Conservation (phyloP, 2,113 vertebrate genomes). For the Melanostigma gelatinosum region DNA sequence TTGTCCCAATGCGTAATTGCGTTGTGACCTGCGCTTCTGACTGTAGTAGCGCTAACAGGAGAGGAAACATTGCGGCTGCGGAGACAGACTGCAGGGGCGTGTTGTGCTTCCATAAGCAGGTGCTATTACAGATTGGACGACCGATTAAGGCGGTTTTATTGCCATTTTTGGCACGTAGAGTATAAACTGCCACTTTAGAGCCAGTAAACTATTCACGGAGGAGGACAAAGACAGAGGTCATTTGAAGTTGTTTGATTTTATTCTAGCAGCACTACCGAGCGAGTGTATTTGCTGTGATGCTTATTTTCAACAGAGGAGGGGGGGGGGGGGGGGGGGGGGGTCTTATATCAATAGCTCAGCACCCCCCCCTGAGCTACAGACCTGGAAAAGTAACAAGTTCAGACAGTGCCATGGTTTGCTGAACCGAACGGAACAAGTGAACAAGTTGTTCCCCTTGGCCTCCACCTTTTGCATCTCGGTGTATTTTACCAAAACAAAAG, state of each 20-base stretch:
- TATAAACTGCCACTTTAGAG: slow-evolving; percentile 72
- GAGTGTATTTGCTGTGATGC: slow-evolving; percentile 56
- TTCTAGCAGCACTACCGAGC: slow-evolving; percentile 4
- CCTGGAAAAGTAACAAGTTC: slow-evolving; percentile 71
- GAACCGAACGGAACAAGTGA: slow-evolving; percentile 74
- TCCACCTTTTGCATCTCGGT: slow-evolving; percentile 74
- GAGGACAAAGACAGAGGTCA: slow-evolving; percentile 56
- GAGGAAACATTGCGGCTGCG: slow-evolving; percentile 64
- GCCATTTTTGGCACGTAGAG: slow-evolving; percentile 78
- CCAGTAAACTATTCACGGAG: slow-evolving; percentile 62
- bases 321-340: no score
- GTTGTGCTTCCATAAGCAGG: slow-evolving; percentile 76
- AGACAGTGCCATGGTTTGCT: slow-evolving; percentile 69
- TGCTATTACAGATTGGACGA: slow-evolving; percentile 75
- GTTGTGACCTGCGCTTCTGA: slow-evolving; percentile 60
- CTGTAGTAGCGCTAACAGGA: slow-evolving; percentile 49
- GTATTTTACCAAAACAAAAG: slow-evolving; percentile 79
- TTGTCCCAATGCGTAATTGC: slow-evolving; percentile 56
- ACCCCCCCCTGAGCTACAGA: slow-evolving; percentile 22
- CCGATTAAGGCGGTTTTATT: slow-evolving; percentile 76
- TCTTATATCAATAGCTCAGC: slow-evolving; percentile 51
- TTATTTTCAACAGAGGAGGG: slow-evolving; percentile 52
- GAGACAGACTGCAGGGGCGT: slow-evolving; percentile 67
- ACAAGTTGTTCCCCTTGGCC: slow-evolving; percentile 79
- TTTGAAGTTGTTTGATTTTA: slow-evolving; percentile 40